Evolutionary conservation across 92 coral and sea anemone genomes (phyloP), one percentile per base, ranked within the genome.

Genomic region (Porites lobata): DNA sequence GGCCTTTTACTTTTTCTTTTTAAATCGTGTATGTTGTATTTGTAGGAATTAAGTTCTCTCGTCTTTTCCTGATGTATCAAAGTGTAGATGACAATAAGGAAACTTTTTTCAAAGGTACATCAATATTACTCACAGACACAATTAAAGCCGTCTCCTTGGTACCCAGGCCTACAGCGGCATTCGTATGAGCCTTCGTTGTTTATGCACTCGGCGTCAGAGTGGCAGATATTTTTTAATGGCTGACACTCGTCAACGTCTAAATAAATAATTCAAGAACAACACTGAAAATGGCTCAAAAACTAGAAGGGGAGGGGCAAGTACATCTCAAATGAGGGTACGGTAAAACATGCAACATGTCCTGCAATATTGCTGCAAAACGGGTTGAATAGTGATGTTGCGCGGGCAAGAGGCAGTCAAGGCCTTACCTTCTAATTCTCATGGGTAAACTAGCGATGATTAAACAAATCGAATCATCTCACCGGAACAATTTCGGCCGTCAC

Each of bases 241-340:
- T 76, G 69, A 68, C 98, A 94, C 71, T 94, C 98, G 59, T 94
- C 88, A 7, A 87, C n/a, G 65, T 94, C 98, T 94, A 71, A 64
- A 75, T 19, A 19, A 26, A 38, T 38, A 38, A 38, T 38, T 38
- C 47, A 57, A 80, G 10, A 61, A 15, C 70, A 81, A 17, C 12
- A 51, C 26, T 8, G 3, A 9, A 14, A 56, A 56, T 10, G 13
- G 4, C 61, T 56, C 61, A 56, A 56, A 14, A 56, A 1, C 11
- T 14, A 8, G 15, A 13, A 8, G 59, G 59, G 59, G 15, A 13
- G 59, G 59, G 13, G 59, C 12, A 13, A 14, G 0, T 0, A 38
- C 47, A 38, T 0, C 47, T 38, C 47, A 38, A 38, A 4, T 38
- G 47, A 38, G 0, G 32, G 32, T 29, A 29, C 3, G 32, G 32